Percentiles rank a stretch among this genome's conserved stretches.
These are phyloP conservation scores for Vanessa cardui DNA, from an alignment of 2,888 invertebrate genomes.

Conservation along the genomic window DNA sequence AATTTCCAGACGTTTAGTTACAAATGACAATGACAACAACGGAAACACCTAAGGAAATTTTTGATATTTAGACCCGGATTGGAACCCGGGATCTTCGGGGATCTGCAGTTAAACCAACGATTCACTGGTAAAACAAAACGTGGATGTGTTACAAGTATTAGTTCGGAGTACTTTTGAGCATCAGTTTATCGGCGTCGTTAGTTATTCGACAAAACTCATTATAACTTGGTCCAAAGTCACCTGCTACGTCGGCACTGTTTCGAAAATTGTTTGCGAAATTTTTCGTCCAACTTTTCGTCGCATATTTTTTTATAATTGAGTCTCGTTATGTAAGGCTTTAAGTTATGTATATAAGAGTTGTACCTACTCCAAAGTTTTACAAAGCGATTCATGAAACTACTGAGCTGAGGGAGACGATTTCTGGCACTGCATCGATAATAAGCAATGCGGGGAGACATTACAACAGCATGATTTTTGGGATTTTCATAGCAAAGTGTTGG, in stretches of 20 bases:
- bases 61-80: too few relatives aligned
- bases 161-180: not conserved
- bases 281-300: slow-evolving; percentile 1
- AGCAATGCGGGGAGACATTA: not conserved
- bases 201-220: slow-evolving; percentile 12
- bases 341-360: not conserved
- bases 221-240: slow-evolving; percentile 7
- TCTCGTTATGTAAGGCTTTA: not conserved
- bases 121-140: too few relatives aligned
- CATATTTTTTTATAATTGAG: not conserved
- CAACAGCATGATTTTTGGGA: too few relatives aligned
- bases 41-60: too few relatives aligned
- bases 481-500: too few relatives aligned
- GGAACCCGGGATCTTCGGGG: too few relatives aligned
- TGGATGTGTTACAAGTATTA: not conserved
- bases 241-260: slow-evolving; percentile 1
- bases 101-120: too few relatives aligned
- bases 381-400: not conserved
- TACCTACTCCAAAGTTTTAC: not conserved
- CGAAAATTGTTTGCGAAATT: slow-evolving; percentile 8
- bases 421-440: not conserved
- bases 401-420: not conserved
- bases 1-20: too few relatives aligned
- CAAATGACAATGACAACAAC: too few relatives aligned
- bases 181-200: slow-evolving; percentile 5